Evolutionary conservation across 2,888 invertebrate species (phyloP).

Genomic region (Drosophila putrida): DNA sequence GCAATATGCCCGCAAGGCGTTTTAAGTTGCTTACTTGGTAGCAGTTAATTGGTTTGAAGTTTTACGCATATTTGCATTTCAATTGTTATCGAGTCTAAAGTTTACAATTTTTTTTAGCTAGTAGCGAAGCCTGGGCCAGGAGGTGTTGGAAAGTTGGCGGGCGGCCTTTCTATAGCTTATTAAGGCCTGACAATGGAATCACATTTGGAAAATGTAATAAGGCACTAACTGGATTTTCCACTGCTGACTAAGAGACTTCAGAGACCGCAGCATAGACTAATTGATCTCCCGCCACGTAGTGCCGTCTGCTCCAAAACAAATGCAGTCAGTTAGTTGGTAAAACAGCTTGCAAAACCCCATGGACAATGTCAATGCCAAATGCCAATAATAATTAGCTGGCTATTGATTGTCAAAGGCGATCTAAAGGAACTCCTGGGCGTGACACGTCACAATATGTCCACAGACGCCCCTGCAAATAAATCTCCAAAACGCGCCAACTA

Average conservation of each 20-base stretch:
- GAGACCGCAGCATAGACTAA: slow-evolving; percentile 43
- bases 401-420: slow-evolving; percentile 56
- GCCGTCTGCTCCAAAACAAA: slow-evolving; percentile 53
- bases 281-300: slow-evolving; percentile 49
- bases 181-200: slow-evolving; percentile 28
- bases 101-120: not conserved
- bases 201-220: slow-evolving; percentile 23
- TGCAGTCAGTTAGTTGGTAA: slow-evolving; percentile 1
- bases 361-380: slow-evolving; percentile 68
- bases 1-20: slow-evolving; percentile 67
- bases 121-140: slow-evolving; percentile 24
- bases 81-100: slow-evolving; percentile 15
- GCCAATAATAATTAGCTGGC: slow-evolving; percentile 66
- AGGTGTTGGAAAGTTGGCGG: slow-evolving; percentile 65
- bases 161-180: slow-evolving; percentile 49
- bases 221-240: slow-evolving; percentile 22
- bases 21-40: slow-evolving; percentile 74
- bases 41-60: slow-evolving; percentile 77
- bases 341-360: slow-evolving; percentile 64
- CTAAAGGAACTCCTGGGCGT: slow-evolving; percentile 59
- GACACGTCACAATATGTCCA: slow-evolving; percentile 78
- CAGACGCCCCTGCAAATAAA: slow-evolving; percentile 74
- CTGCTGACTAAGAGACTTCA: slow-evolving; percentile 19
- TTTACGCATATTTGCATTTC: slow-evolving; percentile 69
- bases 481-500: slow-evolving; percentile 45